Base-by-base conservation (phyloP, 2,113 vertebrate species). In the Pampusana beccarii region DNA sequence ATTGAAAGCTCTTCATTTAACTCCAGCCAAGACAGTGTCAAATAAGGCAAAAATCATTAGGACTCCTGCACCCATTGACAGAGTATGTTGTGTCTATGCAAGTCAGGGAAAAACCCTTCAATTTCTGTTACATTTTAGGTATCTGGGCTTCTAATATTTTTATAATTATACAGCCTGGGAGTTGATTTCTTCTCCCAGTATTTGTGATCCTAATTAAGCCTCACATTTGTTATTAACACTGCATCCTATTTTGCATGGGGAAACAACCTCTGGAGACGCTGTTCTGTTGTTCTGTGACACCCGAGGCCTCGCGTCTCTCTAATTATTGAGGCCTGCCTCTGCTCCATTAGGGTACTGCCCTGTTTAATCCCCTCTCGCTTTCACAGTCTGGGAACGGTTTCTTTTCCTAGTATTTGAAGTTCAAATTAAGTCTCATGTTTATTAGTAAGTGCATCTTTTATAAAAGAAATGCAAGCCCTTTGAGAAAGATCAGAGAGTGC, bases 191-290 rank as follows among this genome's bases (percentile, higher is more conserved):
- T 96, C 86, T 90, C 62, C 26, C 74, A 80, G 80, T 93, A 67
- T 92, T 95, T 94, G 92, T 95, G 94, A 93, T 92, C 88, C 88
- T 97, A 97, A 97, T 96, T 96, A 97, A 97, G 81, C 70, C 61
- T 91, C 56, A n/a, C 75, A 95, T 96, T 96, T 95, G 95, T 97
- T 96, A 96, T 96, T 96, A 96, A 95, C 78, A 70, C 16, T 53
- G 88, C 57, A 86, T 89, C 80, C 61, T 96, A 85, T 91, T 96
- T 96, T 79, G 65, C 61, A 50, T 29, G 44, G 33, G 23, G 51
- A 53, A 92, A 54, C 36, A 86, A 71, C 60, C 93, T 70, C 93
- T 58, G 53, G 93, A 93, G 92, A 94, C 0, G 1, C 69, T 26
- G 57, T 44, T 89, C 67, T 88, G 93, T 88, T 92, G 81, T 84